phyloP scores from a whole-genome alignment of 1,140 invertebrate genomes.

The Nebria ingens region DNA sequence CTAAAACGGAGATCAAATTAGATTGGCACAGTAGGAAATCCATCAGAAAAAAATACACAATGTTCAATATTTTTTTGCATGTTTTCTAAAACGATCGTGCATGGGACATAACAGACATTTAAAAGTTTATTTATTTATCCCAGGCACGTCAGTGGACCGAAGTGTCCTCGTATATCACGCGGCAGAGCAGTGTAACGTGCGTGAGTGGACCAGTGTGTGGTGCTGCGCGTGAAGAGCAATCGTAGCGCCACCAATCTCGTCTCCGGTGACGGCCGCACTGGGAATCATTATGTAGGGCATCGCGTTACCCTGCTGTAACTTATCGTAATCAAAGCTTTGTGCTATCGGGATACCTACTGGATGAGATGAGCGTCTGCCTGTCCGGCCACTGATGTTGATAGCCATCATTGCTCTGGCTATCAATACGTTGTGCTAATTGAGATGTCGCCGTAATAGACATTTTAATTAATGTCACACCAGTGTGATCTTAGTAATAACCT shows the following conservation, averaged over 20 bases:
- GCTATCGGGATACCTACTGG: no score
- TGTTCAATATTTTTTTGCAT: no score
- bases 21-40: no score
- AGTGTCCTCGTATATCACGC: slow-evolving; percentile 3
- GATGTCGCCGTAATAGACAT: slow-evolving; percentile 4
- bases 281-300: background rate
- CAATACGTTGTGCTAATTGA: slow-evolving; percentile 3
- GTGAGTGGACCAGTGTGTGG: background rate
- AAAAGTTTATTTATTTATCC: background rate
- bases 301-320: background rate
- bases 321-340: slow-evolving; percentile 8
- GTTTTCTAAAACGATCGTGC: no score
- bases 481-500: slow-evolving; percentile 7
- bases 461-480: slow-evolving; percentile 2
- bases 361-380: no score
- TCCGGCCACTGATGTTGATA: background rate
- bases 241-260: background rate
- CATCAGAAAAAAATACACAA: no score
- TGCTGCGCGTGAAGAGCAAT: background rate
- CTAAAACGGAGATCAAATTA: no score
- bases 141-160: background rate
- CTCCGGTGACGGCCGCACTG: background rate
- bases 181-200: background rate
- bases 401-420: slow-evolving; percentile 3
- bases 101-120: background rate